These are phyloP conservation scores for Pteropus alecto DNA, from an alignment of 2,113 vertebrate species.

Conservation along the genomic window DNA sequence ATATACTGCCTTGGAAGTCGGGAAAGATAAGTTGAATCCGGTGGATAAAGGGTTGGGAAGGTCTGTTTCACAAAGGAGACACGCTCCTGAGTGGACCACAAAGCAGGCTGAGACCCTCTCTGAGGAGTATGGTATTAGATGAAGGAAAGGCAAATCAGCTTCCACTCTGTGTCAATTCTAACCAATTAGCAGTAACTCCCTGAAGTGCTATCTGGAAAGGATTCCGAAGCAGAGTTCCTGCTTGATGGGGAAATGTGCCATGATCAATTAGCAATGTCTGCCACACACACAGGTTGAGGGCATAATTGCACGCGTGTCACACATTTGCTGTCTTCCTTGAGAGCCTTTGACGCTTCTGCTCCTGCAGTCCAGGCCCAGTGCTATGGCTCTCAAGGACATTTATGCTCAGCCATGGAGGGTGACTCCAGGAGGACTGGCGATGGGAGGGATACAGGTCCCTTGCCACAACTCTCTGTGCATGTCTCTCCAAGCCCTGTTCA, in stretches of 20 bases:
- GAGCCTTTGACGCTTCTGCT: neutral
- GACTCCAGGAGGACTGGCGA: neutral
- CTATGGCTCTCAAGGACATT: neutral
- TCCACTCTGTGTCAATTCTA: neutral
- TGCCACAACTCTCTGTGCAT: accelerated
- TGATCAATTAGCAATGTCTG: neutral
- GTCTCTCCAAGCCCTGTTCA: conserved; percentile 27
- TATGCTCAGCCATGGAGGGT: neutral
- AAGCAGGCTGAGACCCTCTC: neutral
- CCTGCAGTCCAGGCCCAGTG: neutral
- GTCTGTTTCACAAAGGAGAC: neutral
- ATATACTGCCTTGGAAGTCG: neutral
- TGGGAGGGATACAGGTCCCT: too few species aligned
- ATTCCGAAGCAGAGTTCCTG: neutral
- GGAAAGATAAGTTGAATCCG: neutral
- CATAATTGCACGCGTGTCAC: accelerated
- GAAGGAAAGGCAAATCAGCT: neutral
- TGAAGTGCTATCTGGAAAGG: neutral
- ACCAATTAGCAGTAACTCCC: neutral
- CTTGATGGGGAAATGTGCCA: neutral
- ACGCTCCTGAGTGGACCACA: neutral
- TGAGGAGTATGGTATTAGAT: neutral
- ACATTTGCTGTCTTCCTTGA: neutral
- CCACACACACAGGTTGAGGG: accelerated
- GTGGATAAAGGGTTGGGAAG: neutral